Evolutionary conservation across 2,888 invertebrate genomes (phyloP), one percentile per base, ranked within the genome.

Genomic region (Campopleginae sp.): DNA sequence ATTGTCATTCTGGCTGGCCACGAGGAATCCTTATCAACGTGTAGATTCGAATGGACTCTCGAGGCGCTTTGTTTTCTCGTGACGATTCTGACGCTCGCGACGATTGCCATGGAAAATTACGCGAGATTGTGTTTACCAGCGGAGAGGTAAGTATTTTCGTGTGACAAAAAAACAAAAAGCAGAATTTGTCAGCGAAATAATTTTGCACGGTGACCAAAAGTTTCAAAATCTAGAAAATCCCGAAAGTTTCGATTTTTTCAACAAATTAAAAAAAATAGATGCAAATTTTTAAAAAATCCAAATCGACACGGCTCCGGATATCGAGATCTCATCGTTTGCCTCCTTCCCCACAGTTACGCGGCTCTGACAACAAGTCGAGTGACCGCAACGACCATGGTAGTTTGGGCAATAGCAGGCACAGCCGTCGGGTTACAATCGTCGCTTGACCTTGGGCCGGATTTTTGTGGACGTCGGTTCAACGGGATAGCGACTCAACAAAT

Each of bases 1-100:
- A 95, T 97, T 6, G 96, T 96, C 0, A 95, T 97, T 51, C 94
- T 97, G 19, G 96, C 97, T 0, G 96, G 96, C 0, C 92, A 95
- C 82, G 94, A 95, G 92, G 94, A 95, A 81, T 94, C 94, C 42
- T 89, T 95, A 0, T 93, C 94, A 2, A 95, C 96, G 0, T 97
- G 97, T 93, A 94, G 94, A 80, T 94, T 95, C 79, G 96, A 96
- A 91, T 96, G 97, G 95, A 95, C 96, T 89, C 92, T 97, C 17
- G 95, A 96, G 6, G 95, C 96, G 23, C 94, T 96, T 1, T 95
- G 97, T 80, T 96, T 96, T 86, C 95, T 96, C 88, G 96, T 96
- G 65, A 96, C 95, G 61, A 95, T 96, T 63, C 93, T 96, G 70
- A 96, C 95, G 31, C 94, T 96, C 79, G 94, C 95, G 71, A 96